Base-by-base conservation (phyloP, 2,888 invertebrate species). In the Troglohyphantes excavatus region DNA sequence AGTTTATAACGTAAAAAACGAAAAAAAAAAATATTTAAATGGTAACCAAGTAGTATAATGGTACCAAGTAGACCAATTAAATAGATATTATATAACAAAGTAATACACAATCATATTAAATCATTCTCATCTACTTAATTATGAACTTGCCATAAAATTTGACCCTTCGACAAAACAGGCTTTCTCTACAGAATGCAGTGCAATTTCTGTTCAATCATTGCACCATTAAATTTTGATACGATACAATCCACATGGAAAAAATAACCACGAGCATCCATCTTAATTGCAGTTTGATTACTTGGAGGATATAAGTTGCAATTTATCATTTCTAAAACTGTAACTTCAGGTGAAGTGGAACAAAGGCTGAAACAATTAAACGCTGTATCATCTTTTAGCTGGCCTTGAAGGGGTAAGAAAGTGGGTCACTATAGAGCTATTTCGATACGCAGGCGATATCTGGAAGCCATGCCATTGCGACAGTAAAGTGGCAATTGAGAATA, bases 371-470 rank as follows among this genome's bases (percentile, higher is more conserved):
- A 46, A 46, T 46, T 46, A 46, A 46, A 46, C 17, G 46, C 46
- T 21, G 43, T n/a, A n/a, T n/a, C 33, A 13, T 39, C 26, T 9
- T 43, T 72, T 46, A 46, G 23, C 5, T 78, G 76, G 9, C 76
- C 63, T 65, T 78, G 63, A 63, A 63, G 9, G 6, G 17, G 17
- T 17, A 11, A 6, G n/a, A 63, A 78, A 39, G 39, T 26, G 19
- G 76, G 39, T 63, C 39, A 43, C 13, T 29, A 72, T 46, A 43
- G 2, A 21, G 76, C 39, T 78, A 78, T 78, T 78, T 65, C 61
- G 19, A 39, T 63, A 59, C 21, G 63, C 19, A 23, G 9, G 9
- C 39, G 3, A 6, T 39, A 9, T 39, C 39, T 39, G 3, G 39
- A 39, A 39, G 39, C 39, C 39, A 39, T 39, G 39, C 39, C 9